A percentile compares a stretch with the other conserved stretches of the same genome.
Conservation (phyloP, 30 jellyfish, hydroid and myxozoan genomes). For the Clytia hemisphaerica region DNA sequence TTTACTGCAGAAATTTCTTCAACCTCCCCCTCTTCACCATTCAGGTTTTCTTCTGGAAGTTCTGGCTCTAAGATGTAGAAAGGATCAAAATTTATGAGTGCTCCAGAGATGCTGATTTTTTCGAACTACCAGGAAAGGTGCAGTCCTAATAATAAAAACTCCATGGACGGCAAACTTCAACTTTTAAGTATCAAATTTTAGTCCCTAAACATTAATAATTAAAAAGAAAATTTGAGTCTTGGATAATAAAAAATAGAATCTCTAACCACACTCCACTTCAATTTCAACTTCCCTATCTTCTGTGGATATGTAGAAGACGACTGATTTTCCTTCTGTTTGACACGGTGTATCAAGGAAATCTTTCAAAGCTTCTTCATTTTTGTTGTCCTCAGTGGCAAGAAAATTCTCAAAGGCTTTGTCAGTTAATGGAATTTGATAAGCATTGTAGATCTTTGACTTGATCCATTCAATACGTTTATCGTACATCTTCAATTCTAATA, state of each 20-base stretch:
- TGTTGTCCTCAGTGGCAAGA: slow-evolving; percentile 52
- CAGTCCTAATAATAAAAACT: too few relatives aligned
- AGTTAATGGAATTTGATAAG: slow-evolving; percentile 18
- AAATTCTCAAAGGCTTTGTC: slow-evolving; percentile 52
- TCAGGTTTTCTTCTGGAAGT: slow-evolving; percentile 24
- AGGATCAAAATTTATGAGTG: too few relatives aligned
- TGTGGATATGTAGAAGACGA: slow-evolving; percentile 43
- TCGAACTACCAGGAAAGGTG: too few relatives aligned
- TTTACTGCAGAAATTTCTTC: slow-evolving; percentile 9
- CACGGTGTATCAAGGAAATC: slow-evolving; percentile 45
- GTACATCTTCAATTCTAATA: too few relatives aligned
- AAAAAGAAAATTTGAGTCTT: too few relatives aligned
- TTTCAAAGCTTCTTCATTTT: slow-evolving; percentile 42
- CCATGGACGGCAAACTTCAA: too few relatives aligned
- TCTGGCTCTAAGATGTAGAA: too few relatives aligned
- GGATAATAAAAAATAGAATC: too few relatives aligned
- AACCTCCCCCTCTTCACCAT: slow-evolving; percentile 4
- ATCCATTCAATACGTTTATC: slow-evolving; percentile 89
- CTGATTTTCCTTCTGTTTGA: slow-evolving; percentile 32
- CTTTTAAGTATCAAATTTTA: not conserved
- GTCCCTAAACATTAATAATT: too few relatives aligned
- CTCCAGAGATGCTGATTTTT: too few relatives aligned
- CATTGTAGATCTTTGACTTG: slow-evolving; percentile 37
- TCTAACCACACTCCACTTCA: slow-evolving; percentile 73
- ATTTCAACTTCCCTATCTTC: slow-evolving; percentile 65